Evolutionary conservation across 2,888 invertebrate species (phyloP).

Genomic region (Xestia c-nigrum): DNA sequence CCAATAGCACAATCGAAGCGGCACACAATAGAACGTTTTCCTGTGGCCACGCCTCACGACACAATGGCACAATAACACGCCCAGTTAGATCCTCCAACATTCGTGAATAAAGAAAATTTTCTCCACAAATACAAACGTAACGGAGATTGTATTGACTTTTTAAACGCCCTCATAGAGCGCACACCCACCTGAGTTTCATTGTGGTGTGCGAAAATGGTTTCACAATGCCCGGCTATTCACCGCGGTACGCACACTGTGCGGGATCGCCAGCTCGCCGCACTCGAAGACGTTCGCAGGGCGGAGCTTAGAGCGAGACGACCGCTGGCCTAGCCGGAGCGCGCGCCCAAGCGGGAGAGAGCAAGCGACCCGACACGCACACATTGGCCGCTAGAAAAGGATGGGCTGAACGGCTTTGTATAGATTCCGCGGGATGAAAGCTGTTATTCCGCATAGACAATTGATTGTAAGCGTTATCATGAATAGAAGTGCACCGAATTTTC

Average conservation of each 20-base stretch:
- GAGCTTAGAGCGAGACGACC: conserved; percentile 87
- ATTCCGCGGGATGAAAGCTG: conserved; percentile 86
- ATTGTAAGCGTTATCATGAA: conserved; percentile 81
- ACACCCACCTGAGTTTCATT: conserved; percentile 87
- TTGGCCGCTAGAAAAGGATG: conserved; percentile 88
- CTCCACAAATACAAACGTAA: conserved; percentile 86
- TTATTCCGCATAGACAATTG: conserved; percentile 89
- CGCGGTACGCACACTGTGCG: conserved; percentile 83
- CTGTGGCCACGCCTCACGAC: conserved; percentile 85
- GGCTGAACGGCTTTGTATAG: conserved; percentile 88
- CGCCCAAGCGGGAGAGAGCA: conserved; percentile 80
- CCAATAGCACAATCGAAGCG: conserved; percentile 83
- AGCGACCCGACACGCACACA: conserved; percentile 83
- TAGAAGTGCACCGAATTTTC: conserved; percentile 73
- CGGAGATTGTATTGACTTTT: conserved; percentile 90
- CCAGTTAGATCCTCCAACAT: conserved; percentile 80
- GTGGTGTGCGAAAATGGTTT: conserved; percentile 87
- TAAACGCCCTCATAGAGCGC: conserved; percentile 89
- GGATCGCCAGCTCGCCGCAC: conserved; percentile 74
- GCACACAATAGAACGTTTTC: conserved; percentile 87
- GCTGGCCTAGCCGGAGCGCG: conserved; percentile 79
- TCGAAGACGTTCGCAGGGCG: conserved; percentile 86
- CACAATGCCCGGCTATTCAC: conserved; percentile 86
- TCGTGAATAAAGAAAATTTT: conserved; percentile 88
- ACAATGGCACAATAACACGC: conserved; percentile 87